Evolutionary conservation across 2,888 invertebrate genomes (phyloP), one percentile per base, ranked within the genome.

Genomic region (Steromphala cineraria): DNA sequence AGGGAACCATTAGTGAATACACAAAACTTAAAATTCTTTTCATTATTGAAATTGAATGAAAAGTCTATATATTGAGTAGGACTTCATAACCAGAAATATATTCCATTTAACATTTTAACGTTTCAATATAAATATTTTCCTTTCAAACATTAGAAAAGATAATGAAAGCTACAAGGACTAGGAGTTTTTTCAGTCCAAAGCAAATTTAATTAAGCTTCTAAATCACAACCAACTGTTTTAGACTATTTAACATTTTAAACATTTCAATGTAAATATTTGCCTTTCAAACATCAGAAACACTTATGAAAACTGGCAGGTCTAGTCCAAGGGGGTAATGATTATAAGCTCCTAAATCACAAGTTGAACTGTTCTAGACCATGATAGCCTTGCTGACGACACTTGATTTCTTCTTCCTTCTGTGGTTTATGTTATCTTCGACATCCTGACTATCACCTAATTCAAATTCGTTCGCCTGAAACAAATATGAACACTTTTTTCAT

Each of bases 381-480:
- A 90, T 89, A 75, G 88, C 88, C 36, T 86, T 89, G 19, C 84
- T 62, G 7, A 89, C 90, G 77, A 87, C 83, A 78, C 91, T 91
- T 24, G 89, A 85, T 83, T 90, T 90, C 83, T 85, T 90, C 78
- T 85, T 86, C 74, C 80, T 84, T 82, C 76, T 82, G 19, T 77
- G 19, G 67, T 40, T 78, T 85, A 46, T 85, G 62, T 62, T 85
- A 76, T 80, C 80, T 78, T 83, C 86, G 7, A 83, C 79, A 82
- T 91, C 90, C 80, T 91, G 91, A 46, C 89, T 90, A 76, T 81
- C 82, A 21, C 85, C 81, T 19, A 90, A 71, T 19, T 90, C 90
- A 89, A 90, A 91, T 53, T 90, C 90, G 55, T 83, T 82, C 75
- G 86, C 84, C 86, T 87, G 83, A 67, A 85, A 82, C 31, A 40